Percentiles rank a stretch among this genome's conserved stretches.
These are phyloP conservation scores for Gopherus evgoodei DNA, from an alignment of 2,113 vertebrate species.

Conservation along the genomic window DNA sequence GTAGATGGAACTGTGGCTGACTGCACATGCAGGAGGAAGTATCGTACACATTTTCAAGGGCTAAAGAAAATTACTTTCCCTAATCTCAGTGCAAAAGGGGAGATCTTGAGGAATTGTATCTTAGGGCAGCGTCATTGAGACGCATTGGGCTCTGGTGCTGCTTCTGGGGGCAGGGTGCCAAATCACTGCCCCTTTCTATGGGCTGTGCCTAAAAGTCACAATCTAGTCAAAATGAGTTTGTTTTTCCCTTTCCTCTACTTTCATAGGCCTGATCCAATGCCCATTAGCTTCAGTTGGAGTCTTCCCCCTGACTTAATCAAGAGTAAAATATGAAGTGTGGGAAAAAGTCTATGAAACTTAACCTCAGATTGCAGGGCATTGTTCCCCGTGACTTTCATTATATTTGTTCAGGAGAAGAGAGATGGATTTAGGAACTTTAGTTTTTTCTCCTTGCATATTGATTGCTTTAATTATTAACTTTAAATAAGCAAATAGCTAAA, in stretches of 20 bases:
- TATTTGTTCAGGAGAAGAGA: not conserved
- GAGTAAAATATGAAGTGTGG: not conserved
- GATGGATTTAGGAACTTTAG: not conserved
- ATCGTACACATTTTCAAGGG: not conserved
- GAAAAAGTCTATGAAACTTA: constrained; percentile 56
- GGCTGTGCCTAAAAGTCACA: not conserved
- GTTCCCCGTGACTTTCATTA: not conserved
- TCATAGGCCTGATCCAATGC: not conserved
- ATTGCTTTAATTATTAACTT: constrained; percentile 50
- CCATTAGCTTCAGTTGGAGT: not conserved
- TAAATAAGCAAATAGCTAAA: not conserved
- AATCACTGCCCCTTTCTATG: not conserved
- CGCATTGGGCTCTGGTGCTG: not conserved
- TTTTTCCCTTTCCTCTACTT: not conserved
- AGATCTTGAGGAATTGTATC: not conserved
- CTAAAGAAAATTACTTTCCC: not conserved
- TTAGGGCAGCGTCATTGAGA: not conserved
- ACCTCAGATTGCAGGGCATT: constrained; percentile 45
- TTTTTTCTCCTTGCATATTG: not conserved
- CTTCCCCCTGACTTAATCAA: not conserved
- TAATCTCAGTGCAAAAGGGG: not conserved
- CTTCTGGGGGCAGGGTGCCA: not conserved
- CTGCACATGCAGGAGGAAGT: accelerated
- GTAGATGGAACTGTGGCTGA: accelerated
- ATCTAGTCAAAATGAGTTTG: not conserved